Conservation (phyloP, 2,113 vertebrate species). For the Lophura nycthemera region DNA sequence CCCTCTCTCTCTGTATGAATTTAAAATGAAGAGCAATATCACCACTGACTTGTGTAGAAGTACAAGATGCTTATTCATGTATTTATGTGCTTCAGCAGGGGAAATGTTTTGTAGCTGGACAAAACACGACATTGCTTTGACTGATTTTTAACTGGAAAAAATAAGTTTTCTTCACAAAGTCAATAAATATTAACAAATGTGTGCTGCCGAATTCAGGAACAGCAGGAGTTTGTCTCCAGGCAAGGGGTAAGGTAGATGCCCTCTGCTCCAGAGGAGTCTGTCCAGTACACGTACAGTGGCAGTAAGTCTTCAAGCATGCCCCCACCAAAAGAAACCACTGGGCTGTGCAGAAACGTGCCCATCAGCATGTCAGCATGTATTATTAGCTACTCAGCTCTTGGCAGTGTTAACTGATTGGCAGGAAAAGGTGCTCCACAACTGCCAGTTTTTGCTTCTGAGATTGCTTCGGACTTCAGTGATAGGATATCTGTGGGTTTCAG, state of each 20-base stretch:
- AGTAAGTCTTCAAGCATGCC: background rate
- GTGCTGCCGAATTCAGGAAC: background rate
- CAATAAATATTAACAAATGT: background rate
- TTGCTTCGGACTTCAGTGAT: background rate
- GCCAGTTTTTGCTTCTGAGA: constrained; percentile 12
- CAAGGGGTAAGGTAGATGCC: background rate
- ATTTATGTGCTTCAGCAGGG: background rate
- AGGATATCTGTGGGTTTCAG: background rate
- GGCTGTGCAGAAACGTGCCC: background rate
- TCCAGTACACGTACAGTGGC: background rate
- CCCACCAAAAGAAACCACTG: background rate
- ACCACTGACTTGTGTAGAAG: background rate
- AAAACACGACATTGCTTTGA: background rate
- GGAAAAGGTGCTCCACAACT: background rate
- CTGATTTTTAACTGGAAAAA: background rate
- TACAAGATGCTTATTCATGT: background rate
- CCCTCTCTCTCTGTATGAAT: background rate
- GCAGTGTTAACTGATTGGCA: background rate
- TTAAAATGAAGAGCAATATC: background rate
- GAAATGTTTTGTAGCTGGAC: background rate
- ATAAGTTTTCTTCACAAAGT: background rate
- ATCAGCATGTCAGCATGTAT: background rate
- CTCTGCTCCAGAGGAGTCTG: background rate
- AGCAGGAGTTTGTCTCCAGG: background rate
- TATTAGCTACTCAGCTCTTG: constrained; percentile 12